Base-by-base conservation (phyloP, 2,797 vertebrate genomes). In the Chaetophractus vellerosus region DNA sequence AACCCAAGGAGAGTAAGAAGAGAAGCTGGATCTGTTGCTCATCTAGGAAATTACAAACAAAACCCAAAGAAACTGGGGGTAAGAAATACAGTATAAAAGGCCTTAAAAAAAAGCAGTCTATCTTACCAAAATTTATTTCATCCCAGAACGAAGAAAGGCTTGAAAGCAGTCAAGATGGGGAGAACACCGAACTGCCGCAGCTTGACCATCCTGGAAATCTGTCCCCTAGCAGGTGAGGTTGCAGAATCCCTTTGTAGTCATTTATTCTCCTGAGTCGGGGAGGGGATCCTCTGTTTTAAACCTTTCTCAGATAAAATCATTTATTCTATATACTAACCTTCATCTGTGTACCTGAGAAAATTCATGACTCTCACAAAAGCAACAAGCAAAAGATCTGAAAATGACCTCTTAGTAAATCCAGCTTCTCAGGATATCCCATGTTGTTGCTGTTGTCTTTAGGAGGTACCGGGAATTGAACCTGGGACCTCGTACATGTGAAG, bases 71-170 rank as follows among this genome's bases (percentile, higher is more conserved):
- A 50, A 75, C 16, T 52, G 31, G 12, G 38, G 23, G 21, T 61
- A 45, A 86, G 66, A 86, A 80, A 86, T 55, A 55, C 52, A 78
- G 80, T 50, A 55, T 2, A 93, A 68, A 41, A 69, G 31, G 0
- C 45, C 48, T 48, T n/a, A 83, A 63, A 48, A 38, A 72, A 85
- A 87, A 55, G 72, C 4, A 48, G 64, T 38, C 28, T 50, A 41
- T 87, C 88, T 90, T 71, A 96, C 6, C 57, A 84, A 72, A 45
- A 66, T 94, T 86, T 92, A 78, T 96, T 94, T 87, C 15, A 78
- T 36, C 91, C 93, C 97, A 99, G 99, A 99, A 99, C 96, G 99
- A 99, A 98, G 99, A 99, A 94, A 99, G 99, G 99, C 99, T 99
- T 52, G 99, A 99, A 98, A 99, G 98, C 57, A 99, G 99, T 95